Conservation (phyloP, 2,888 invertebrate genomes). For the Oscheius onirici region DNA sequence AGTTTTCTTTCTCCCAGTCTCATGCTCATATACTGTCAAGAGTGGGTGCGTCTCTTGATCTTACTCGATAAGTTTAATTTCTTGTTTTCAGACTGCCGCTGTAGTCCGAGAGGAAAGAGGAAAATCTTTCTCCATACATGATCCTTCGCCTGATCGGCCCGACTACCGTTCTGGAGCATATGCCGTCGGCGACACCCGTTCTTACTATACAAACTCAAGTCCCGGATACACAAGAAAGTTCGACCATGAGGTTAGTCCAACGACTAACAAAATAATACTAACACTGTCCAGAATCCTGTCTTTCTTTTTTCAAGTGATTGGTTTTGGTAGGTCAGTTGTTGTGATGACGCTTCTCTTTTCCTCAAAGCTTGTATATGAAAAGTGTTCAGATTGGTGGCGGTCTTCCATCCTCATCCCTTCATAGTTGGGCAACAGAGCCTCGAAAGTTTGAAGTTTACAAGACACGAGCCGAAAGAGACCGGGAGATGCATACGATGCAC, state of each 20-base stretch:
- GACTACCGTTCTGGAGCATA: constrained; percentile 28
- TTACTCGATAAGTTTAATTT: not conserved
- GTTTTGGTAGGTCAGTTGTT: constrained; percentile 17
- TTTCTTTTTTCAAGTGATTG: constrained; percentile 18
- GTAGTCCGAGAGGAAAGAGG: constrained; percentile 52
- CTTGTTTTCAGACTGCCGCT: constrained; percentile 53
- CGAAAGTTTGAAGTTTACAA: constrained; percentile 69
- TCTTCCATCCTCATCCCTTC: constrained; percentile 43
- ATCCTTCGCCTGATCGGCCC: constrained; percentile 32
- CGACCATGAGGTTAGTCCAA: constrained; percentile 52
- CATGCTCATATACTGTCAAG: constrained; percentile 26
- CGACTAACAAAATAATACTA: not conserved
- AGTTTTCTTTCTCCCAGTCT: not conserved
- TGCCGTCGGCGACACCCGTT: constrained; percentile 28
- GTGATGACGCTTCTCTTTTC: not conserved
- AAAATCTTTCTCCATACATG: constrained; percentile 37
- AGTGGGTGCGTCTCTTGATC: constrained; percentile 17
- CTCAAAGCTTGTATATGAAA: not conserved
- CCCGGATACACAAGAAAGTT: constrained; percentile 54
- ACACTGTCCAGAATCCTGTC: constrained; percentile 7
- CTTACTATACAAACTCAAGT: constrained; percentile 32
- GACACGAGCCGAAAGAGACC: constrained; percentile 68
- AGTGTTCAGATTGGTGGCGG: constrained; percentile 3
- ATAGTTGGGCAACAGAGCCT: constrained; percentile 58
- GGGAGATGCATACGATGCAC: constrained; percentile 59